Evolutionary conservation across 2,888 invertebrate species (phyloP).

Genomic region (Mesoligia furuncula): DNA sequence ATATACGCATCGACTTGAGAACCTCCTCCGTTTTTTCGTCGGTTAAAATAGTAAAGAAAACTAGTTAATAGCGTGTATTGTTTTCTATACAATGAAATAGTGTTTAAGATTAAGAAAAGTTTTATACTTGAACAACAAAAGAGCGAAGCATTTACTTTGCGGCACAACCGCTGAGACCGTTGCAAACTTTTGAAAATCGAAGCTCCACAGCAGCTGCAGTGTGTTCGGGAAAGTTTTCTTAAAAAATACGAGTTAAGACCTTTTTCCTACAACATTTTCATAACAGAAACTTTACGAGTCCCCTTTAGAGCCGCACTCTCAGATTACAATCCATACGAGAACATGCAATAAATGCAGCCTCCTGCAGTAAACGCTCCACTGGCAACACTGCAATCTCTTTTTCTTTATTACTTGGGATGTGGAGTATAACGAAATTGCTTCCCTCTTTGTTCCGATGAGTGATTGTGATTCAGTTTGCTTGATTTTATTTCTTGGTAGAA

Average conservation of each 20-base stretch:
- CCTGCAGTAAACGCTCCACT: conserved; percentile 20
- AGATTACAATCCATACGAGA: conserved; percentile 28
- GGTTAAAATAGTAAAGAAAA: background rate
- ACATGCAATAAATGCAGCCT: conserved; percentile 42
- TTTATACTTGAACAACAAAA: conserved; percentile 5
- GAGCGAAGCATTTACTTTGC: background rate
- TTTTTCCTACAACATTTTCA: conserved; percentile 6
- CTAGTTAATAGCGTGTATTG: background rate
- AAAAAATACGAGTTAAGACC: background rate
- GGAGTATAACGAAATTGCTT: conserved; percentile 35
- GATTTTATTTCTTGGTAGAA: conserved; percentile 25
- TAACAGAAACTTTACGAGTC: conserved; percentile 1
- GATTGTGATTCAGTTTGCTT: conserved; percentile 23
- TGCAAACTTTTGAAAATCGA: conserved; percentile 22
- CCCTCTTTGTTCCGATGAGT: conserved; percentile 32
- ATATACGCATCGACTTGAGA: no score
- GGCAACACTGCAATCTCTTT: conserved; percentile 46
- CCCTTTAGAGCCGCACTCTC: conserved; percentile 17
- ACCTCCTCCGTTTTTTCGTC: no score
- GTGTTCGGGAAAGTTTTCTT: background rate
- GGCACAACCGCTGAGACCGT: background rate
- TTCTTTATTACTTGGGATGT: conserved; percentile 42
- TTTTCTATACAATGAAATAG: background rate
- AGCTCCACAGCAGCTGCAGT: background rate
- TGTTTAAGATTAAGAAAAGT: background rate